Base-by-base conservation (phyloP, 2,113 vertebrate genomes). In the Paracanthobrama guichenoti region DNA sequence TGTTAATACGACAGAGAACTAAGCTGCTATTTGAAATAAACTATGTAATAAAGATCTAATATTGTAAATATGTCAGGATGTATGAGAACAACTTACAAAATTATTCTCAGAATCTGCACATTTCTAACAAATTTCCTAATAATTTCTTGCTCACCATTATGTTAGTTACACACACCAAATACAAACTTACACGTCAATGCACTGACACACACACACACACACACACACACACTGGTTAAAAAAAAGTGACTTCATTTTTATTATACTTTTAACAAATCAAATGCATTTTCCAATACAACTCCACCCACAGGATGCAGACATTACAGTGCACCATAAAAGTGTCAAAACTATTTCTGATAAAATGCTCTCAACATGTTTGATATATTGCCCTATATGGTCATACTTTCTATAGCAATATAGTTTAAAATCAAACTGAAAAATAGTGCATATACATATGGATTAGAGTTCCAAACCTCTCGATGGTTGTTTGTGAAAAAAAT, bases 301-400 rank as follows among this genome's bases (percentile, higher is more conserved):
- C 77, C 55, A 62, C 42, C 50, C 57, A 76, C 59, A 64, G n/a
- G 4, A 79, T 11, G 42, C 39, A 79, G 77, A 79, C 59, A 46
- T 62, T 79, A 60, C 59, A 79, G 14, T 64, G 24, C 22, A 44
- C 59, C 75, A 44, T 46, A 75, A 82, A 28, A 48, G 60, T 66
- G n/a, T 66, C 11, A 53, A n/a, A 74, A 71, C 57, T 62, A 64
- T 79, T 64, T 79, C n/a, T 79, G 8, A 64, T 28, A 18, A 46
- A 79, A 64, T 64, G n/a, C 42, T 62, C 55, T 79, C 76, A 79
- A 11, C 60, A 42, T 20, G 3, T 79, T 79, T 46, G 39, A 64
- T 18, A 62, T 20, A 18, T 46, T 26, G n/a, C 12, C 9, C 6
- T 62, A 44, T 46, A 60, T 14, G 9, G 53, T 57, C 28, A 39